Percentiles rank a stretch among this genome's conserved stretches.
Evolutionary conservation across 2,888 invertebrate genomes (phyloP).

Genomic region (Drosophila anomalata): DNA sequence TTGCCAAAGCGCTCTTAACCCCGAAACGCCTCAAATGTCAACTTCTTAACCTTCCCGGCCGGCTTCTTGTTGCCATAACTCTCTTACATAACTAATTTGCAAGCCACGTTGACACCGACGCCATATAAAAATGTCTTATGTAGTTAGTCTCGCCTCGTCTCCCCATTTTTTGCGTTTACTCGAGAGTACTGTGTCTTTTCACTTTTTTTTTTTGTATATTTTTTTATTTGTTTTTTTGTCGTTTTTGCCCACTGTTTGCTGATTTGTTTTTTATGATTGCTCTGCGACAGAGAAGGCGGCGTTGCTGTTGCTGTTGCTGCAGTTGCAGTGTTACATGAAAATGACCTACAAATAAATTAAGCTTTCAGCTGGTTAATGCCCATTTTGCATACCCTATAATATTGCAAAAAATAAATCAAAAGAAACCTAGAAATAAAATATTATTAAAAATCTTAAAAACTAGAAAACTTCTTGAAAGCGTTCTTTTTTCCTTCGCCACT

Average conservation of each 20-base stretch:
- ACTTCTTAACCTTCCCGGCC: slow-evolving; percentile 56
- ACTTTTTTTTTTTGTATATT: slow-evolving; percentile 2
- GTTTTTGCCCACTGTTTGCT: slow-evolving; percentile 18
- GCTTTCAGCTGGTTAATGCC: slow-evolving; percentile 40
- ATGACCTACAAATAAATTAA: slow-evolving; percentile 72
- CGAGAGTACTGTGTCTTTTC: background rate
- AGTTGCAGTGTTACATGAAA: slow-evolving; percentile 64
- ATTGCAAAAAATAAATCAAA: background rate
- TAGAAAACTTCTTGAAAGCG: background rate
- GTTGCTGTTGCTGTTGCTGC: slow-evolving; percentile 18
- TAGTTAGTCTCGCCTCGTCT: slow-evolving; percentile 32
- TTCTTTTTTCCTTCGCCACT: background rate
- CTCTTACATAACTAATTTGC: slow-evolving; percentile 63
- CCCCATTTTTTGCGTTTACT: slow-evolving; percentile 19
- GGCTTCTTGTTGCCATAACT: slow-evolving; percentile 54
- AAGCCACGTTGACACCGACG: slow-evolving; percentile 53
- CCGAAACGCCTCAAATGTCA: slow-evolving; percentile 63
- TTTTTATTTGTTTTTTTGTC: slow-evolving; percentile 2
- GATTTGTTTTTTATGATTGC: slow-evolving; percentile 46
- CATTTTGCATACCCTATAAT: slow-evolving; percentile 21
- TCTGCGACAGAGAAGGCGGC: slow-evolving; percentile 35
- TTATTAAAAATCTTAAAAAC: background rate
- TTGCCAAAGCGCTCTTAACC: slow-evolving; percentile 45
- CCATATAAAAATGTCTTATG: slow-evolving; percentile 45
- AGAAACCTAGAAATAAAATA: background rate